These are phyloP conservation scores for Leptosomus discolor DNA, from an alignment of 2,113 vertebrate genomes.

Conservation along the genomic window DNA sequence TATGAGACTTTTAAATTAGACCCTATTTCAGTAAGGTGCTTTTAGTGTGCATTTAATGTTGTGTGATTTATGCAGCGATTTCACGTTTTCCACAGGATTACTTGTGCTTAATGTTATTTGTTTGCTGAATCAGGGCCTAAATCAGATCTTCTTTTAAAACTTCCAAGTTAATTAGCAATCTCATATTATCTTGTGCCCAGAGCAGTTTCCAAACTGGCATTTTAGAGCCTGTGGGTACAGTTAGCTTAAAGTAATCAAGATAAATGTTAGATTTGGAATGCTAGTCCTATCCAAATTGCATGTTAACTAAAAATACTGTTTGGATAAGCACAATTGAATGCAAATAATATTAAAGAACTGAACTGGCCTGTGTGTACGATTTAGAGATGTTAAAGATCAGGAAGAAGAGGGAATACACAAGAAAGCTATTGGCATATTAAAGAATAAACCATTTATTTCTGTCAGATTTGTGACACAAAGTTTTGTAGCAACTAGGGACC, in stretches of 20 bases:
- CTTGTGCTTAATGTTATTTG: not conserved
- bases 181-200: constrained; percentile 15
- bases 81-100: constrained; percentile 28
- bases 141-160: constrained; percentile 37
- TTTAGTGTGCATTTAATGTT: not conserved
- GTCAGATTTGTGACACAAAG: not conserved
- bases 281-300: constrained; percentile 36
- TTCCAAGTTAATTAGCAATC: constrained; percentile 41
- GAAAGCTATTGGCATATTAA: not conserved
- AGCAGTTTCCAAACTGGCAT: constrained; percentile 32
- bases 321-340: constrained; percentile 17
- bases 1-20: not conserved
- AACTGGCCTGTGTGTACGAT: not conserved
- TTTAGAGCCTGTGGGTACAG: constrained; percentile 46
- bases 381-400: not conserved
- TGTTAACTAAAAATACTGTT: constrained; percentile 40
- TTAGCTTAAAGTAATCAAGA: constrained; percentile 51
- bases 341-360: constrained; percentile 14
- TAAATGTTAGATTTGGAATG: constrained; percentile 47
- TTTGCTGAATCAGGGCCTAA: constrained; percentile 35
- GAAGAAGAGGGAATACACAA: not conserved
- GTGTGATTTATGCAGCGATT: constrained; percentile 44
- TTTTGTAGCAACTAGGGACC: not conserved
- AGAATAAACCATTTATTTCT: not conserved
- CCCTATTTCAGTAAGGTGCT: constrained; percentile 35